These are phyloP conservation scores for Poecile atricapillus DNA, from an alignment of 2,113 vertebrate genomes.

Conservation along the genomic window DNA sequence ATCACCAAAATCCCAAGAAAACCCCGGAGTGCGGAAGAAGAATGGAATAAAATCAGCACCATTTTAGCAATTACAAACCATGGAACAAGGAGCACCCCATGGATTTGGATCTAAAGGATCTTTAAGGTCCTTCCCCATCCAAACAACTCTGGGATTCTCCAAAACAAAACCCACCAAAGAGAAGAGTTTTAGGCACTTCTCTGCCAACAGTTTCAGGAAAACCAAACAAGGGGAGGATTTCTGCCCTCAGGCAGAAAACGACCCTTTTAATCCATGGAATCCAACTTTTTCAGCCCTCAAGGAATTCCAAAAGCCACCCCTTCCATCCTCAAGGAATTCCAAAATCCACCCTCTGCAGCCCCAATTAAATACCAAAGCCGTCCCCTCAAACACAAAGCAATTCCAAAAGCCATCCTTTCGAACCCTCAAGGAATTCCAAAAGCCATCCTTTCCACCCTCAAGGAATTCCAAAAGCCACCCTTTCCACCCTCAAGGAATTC, in stretches of 20 bases:
- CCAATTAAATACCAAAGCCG: not conserved
- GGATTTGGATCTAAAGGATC: not conserved
- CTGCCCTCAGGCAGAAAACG: not conserved
- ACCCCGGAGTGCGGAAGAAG: not conserved
- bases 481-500: accelerated
- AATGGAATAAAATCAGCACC: not conserved
- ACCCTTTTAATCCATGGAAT: not conserved
- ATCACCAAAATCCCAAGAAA: not conserved
- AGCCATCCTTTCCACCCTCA: accelerated
- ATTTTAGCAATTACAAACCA: not conserved
- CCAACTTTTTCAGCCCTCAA: not conserved
- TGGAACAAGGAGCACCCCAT: accelerated
- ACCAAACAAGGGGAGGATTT: not conserved
- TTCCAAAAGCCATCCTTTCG: accelerated
- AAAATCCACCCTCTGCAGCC: not conserved
- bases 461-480: accelerated
- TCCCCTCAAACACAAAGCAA: accelerated
- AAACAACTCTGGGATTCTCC: not conserved
- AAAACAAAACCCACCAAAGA: not conserved
- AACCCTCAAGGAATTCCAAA: not conserved
- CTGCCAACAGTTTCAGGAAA: not conserved
- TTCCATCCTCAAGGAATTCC: not conserved
- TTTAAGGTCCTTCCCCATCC: not conserved
- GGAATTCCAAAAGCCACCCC: not conserved
- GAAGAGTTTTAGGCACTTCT: not conserved